A percentile compares a stretch with the other conserved stretches of the same genome.
Conservation (phyloP, 2,113 vertebrate species). For the Sander vitreus region DNA sequence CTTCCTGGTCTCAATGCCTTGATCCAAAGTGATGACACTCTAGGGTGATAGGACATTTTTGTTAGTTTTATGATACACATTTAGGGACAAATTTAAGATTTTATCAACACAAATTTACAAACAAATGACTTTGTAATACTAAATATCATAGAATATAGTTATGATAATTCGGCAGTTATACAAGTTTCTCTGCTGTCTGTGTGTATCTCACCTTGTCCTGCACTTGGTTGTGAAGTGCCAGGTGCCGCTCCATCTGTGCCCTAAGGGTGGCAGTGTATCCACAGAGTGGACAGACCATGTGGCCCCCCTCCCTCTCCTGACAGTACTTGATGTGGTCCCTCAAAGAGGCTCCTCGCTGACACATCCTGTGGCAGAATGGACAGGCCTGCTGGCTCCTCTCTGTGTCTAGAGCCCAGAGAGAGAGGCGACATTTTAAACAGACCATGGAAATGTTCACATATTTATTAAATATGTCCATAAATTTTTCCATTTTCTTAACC, state of each 20-base stretch:
- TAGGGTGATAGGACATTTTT: constrained; percentile 30
- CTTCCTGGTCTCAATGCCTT: constrained; percentile 83
- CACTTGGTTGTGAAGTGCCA: constrained; percentile 77
- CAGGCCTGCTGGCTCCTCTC: constrained; percentile 75
- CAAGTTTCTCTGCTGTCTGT: neutral
- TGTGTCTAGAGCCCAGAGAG: constrained; percentile 61
- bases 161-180: neutral
- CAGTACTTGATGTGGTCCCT: constrained; percentile 85
- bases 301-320: constrained; percentile 78
- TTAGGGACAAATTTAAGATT: neutral
- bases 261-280: constrained; percentile 82
- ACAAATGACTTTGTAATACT: neutral
- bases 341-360: constrained; percentile 73
- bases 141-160: neutral
- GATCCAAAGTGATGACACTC: constrained; percentile 74
- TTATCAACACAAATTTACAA: neutral
- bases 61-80: neutral
- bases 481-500: neutral
- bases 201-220: constrained; percentile 78
- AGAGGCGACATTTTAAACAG: constrained; percentile 30
- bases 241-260: constrained; percentile 84
- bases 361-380: constrained; percentile 83
- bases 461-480: neutral
- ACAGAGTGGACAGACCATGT: constrained; percentile 81
- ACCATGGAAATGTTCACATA: neutral